phyloP scores from a whole-genome alignment of 1,140 invertebrate genomes.

The Nephila pilipes region DNA sequence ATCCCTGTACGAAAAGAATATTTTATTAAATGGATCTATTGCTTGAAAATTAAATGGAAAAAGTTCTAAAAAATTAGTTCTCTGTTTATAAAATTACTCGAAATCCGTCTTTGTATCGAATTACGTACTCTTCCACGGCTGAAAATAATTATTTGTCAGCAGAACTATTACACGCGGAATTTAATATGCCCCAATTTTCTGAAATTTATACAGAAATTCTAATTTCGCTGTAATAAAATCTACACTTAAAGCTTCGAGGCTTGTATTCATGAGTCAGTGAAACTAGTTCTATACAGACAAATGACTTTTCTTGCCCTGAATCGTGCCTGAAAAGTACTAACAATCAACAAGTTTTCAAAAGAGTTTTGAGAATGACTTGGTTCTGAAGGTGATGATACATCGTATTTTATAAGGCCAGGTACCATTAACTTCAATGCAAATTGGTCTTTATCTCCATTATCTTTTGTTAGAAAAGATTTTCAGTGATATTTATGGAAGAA shows the following conservation, averaged over 20 bases:
- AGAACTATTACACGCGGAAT: background rate
- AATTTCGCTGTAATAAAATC: background rate
- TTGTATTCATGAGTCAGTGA: background rate
- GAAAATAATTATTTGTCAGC: too few relatives aligned
- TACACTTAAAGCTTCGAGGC: background rate
- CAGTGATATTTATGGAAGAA: background rate
- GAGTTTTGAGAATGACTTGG: background rate
- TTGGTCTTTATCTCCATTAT: background rate
- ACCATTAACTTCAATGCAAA: background rate
- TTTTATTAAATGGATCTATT: background rate
- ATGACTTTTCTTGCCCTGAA: background rate
- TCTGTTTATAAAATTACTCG: too few relatives aligned
- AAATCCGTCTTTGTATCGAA: too few relatives aligned
- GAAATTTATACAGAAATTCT: background rate
- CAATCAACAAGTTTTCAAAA: background rate
- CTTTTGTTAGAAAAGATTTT: background rate
- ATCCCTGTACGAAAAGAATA: too few relatives aligned
- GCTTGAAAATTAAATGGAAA: background rate
- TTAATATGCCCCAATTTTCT: background rate
- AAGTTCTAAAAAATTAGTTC: too few relatives aligned
- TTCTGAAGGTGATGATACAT: background rate
- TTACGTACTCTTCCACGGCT: too few relatives aligned
- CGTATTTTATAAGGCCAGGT: background rate
- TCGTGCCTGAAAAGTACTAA: background rate
- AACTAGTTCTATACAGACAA: background rate